phyloP scores from a whole-genome alignment of 2,888 invertebrate genomes.

The Brachyopa scutellaris region DNA sequence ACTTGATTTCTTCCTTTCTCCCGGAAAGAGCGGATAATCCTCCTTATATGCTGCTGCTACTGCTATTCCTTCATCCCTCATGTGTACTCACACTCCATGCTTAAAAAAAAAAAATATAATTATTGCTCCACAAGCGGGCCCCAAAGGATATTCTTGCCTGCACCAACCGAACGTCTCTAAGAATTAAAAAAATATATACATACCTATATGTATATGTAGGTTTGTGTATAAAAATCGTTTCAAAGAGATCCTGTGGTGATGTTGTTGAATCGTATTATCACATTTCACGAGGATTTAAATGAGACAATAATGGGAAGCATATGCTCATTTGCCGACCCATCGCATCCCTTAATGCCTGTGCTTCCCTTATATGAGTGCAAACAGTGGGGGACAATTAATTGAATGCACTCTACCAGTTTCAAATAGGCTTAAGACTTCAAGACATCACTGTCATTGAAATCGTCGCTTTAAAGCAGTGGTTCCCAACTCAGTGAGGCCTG shows the following conservation, averaged over 20 bases:
- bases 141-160: neutral
- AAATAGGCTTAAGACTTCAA: too few species aligned
- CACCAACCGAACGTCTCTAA: neutral
- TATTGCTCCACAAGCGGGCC: conserved; percentile 30
- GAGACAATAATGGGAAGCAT: conserved; percentile 56
- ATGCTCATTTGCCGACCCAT: conserved; percentile 57
- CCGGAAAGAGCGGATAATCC: neutral
- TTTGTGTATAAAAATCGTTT: neutral
- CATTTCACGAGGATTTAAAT: conserved; percentile 50
- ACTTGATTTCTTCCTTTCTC: neutral
- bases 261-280: conserved; percentile 44
- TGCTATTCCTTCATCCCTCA: conserved; percentile 21
- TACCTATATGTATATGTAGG: too few species aligned
- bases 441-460: too few species aligned
- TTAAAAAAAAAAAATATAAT: conserved; percentile 51
- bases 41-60: too few species aligned
- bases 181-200: conserved; percentile 36
- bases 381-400: conserved; percentile 4
- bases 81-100: conserved; percentile 18
- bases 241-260: conserved; percentile 32
- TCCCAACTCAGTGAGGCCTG: too few species aligned
- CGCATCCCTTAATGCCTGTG: conserved; percentile 24
- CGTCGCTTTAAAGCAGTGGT: too few species aligned
- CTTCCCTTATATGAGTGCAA: neutral
- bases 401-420: neutral